These are phyloP conservation scores for Tragelaphus imberbis DNA, from an alignment of 2,113 vertebrate species.

Conservation along the genomic window DNA sequence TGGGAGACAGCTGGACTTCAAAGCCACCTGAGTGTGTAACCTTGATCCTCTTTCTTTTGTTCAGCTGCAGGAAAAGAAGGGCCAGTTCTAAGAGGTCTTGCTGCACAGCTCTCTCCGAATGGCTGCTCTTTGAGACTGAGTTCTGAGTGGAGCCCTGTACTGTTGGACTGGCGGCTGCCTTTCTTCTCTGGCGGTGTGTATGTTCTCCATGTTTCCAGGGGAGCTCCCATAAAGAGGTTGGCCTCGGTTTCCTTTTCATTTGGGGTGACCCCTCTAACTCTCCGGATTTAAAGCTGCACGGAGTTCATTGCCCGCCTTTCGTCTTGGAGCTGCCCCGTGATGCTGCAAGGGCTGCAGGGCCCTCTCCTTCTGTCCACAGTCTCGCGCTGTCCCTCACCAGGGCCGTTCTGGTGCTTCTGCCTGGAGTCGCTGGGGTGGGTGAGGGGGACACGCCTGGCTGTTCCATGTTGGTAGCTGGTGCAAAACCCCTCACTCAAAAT, in stretches of 20 bases:
- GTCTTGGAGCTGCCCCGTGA: not conserved
- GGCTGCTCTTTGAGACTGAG: not conserved
- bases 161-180: rapidly evolving
- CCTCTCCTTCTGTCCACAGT: not conserved
- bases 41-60: not conserved
- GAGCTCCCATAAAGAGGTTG: not conserved
- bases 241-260: not conserved
- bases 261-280: not conserved
- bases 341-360: not conserved
- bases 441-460: not conserved
- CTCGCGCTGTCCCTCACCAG: rapidly evolving
- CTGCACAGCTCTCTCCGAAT: not conserved
- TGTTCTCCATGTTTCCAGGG: not conserved
- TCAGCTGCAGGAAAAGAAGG: not conserved
- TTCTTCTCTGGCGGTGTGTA: not conserved
- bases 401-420: not conserved
- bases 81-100: not conserved
- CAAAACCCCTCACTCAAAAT: rapidly evolving
- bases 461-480: not conserved
- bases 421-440: not conserved
- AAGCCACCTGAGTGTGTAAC: not conserved
- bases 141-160: not conserved
- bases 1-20: not conserved
- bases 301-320: not conserved
- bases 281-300: not conserved